phyloP scores from a whole-genome alignment of 2,113 vertebrate genomes.

The Crocuta crocuta region DNA sequence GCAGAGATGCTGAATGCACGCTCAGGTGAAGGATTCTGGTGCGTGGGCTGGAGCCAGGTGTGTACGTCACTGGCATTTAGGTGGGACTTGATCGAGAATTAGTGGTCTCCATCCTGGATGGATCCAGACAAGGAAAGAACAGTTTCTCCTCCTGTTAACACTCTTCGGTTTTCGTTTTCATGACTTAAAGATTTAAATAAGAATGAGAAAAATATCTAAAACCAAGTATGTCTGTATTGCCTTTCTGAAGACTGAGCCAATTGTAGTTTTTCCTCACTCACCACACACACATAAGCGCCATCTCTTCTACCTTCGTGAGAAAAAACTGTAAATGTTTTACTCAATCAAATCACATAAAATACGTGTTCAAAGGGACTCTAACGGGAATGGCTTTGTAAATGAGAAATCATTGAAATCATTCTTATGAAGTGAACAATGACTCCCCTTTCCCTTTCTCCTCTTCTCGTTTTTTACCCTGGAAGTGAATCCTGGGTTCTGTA shows the following conservation, averaged over 20 bases:
- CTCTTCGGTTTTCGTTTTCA: background rate
- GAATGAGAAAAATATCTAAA: background rate
- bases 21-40: background rate
- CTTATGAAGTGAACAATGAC: background rate
- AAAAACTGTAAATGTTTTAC: background rate
- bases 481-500: background rate
- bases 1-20: fast-evolving
- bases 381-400: background rate
- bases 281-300: background rate
- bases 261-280: background rate
- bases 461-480: background rate
- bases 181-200: background rate
- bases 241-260: background rate
- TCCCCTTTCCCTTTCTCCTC: background rate
- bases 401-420: slow-evolving; percentile 13
- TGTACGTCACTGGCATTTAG: background rate
- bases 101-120: background rate
- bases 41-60: background rate
- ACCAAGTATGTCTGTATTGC: background rate
- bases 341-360: background rate
- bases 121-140: background rate
- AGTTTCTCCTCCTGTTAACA: background rate
- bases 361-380: background rate
- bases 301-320: background rate
- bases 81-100: background rate